Percentiles rank a stretch among this genome's conserved stretches.
These are phyloP conservation scores for Procavia capensis DNA, from an alignment of 2,113 vertebrate genomes.

Conservation along the genomic window DNA sequence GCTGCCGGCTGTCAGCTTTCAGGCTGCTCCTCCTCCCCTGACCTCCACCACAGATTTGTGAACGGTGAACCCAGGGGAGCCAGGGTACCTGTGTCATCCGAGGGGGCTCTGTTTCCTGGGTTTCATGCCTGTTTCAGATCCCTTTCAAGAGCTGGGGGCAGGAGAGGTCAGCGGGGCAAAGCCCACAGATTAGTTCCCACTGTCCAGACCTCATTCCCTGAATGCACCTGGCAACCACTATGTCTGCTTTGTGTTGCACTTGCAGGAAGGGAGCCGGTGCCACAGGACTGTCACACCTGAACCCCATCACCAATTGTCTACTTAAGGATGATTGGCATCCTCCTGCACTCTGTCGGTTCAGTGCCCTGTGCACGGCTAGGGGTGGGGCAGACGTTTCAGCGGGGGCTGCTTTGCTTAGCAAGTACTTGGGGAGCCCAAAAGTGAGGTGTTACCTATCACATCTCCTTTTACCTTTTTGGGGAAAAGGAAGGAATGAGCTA, in stretches of 20 bases:
- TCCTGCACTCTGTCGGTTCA: not conserved
- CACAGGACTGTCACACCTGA: conserved; percentile 65
- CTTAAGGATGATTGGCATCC: conserved; percentile 54
- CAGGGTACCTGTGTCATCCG: not conserved
- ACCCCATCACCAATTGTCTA: conserved; percentile 55
- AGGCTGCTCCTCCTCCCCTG: not conserved
- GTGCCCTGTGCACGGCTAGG: not conserved
- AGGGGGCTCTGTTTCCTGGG: too few relatives aligned
- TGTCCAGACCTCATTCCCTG: not conserved
- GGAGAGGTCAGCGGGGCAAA: conserved; percentile 3
- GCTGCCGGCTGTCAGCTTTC: not conserved
- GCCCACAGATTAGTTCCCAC: not conserved
- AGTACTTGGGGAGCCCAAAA: conserved; percentile 16
- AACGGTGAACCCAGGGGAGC: not conserved
- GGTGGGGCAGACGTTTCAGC: not conserved
- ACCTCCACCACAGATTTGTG: not conserved
- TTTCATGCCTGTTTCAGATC: not conserved
- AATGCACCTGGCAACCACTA: conserved; percentile 23
- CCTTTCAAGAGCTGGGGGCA: not conserved
- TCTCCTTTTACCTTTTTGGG: not conserved
- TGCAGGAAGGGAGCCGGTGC: not conserved
- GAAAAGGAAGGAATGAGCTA: not conserved
- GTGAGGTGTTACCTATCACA: not conserved
- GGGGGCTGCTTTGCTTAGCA: not conserved
- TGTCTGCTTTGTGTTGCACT: not conserved